Base-by-base conservation (phyloP, 92 coral and sea anemone species). In the Zoanthus gigantus region DNA sequence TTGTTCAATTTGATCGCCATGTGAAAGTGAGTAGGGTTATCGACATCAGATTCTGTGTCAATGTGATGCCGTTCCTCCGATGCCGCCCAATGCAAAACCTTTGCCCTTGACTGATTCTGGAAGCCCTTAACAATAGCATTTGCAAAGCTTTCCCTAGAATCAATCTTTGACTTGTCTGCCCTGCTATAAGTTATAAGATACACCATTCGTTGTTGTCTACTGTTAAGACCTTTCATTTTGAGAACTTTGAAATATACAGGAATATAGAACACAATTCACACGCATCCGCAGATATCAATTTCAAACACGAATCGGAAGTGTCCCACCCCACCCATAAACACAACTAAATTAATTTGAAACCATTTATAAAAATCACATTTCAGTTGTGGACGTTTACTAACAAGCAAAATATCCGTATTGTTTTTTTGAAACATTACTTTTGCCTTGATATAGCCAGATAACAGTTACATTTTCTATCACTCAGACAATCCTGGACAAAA, bases 121-220 rank as follows among this genome's bases (percentile, higher is more conserved):
- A 76, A 84, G 15, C 71, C 71, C 54, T 72, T 42, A 31, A 72
- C 10, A 28, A 83, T 78, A 69, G 67, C 88, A 46, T 83, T 79
- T 56, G 88, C 58, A 72, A 83, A 83, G 48, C 23, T 50, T 67
- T 72, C 32, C 71, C 66, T 83, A 17, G 16, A 34, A 69, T 83
- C 75, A 44, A 67, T 69, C 66, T 82, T 82, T 9, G 9, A 31
- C 17, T 28, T 14, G n/a, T 84, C 81, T 11, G 63, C 88, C 29
- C 88, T 45, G 79, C 88, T 84, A 52, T 84, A 84, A 18, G 88
- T 84, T 29, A 84, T 72, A 17, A 84, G 18, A 60, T 84, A 72
- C 14, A 84, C 69, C 60, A 84, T 29, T 11, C 69, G 81, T 48
- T 84, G 69, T 29, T 60, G 75, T 58, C 75, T 71, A 37, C 75